Base-by-base conservation (phyloP, 2,888 invertebrate species). In the Suillia variegata region DNA sequence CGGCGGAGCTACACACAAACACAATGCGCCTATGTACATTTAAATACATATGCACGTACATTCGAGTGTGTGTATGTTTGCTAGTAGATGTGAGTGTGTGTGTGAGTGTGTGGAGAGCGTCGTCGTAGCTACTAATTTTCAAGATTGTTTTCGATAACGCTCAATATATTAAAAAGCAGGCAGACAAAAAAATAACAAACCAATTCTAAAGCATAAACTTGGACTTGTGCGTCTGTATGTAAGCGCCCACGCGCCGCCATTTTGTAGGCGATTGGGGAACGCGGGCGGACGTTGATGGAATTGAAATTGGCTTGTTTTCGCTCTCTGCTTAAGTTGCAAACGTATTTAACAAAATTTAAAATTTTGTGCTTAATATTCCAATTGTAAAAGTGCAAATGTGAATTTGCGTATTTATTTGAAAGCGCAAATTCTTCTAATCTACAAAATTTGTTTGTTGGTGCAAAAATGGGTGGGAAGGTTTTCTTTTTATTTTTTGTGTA, bases 171-270 rank as follows among this genome's bases (percentile, higher is more conserved):
- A 6, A 6, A 10, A 26, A 26, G 31, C n/a, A n/a, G n/a, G n/a
- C n/a, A n/a, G n/a, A n/a, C n/a, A n/a, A n/a, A n/a, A n/a, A n/a
- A 15, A 52, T 33, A 51, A 64, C n/a, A n/a, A n/a, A n/a, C n/a
- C n/a, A 62, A 62, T 57, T 64, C 58, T 52, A 62, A 51, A 62
- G 59, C 61, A 68, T 69, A 68, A 69, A 69, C 69, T 69, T 69
- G 69, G 69, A 69, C 69, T 68, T 69, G 69, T 67, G n/a, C n/a
- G n/a, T n/a, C n/a, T n/a, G 54, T 63, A 61, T 59, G 58, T 55
- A 56, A 48, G 61, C 67, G 63, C 64, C 63, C 61, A 67, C 65
- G 63, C 58, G 20, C 20, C 10, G 18, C 45, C 5, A 18, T 38
- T 10, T n/a, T 10, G 38, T n/a, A 38, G 10, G n/a, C 38, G 38